phyloP scores from a whole-genome alignment of 2,888 invertebrate species.

The Elysia crispata region DNA sequence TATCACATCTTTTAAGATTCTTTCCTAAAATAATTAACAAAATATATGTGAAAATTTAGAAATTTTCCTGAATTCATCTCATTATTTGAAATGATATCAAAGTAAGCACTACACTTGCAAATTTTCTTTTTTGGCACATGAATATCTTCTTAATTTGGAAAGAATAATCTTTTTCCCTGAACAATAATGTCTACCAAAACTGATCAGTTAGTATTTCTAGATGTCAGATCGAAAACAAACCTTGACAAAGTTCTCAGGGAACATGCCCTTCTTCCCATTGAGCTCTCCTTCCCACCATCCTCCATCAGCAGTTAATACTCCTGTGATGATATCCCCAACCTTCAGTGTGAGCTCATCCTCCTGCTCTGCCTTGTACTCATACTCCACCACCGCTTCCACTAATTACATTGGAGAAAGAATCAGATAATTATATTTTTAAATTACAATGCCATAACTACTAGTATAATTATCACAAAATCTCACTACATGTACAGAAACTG shows the following conservation, averaged over 20 bases:
- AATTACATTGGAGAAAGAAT: not conserved
- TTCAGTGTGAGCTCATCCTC: conserved; percentile 89
- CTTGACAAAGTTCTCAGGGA: conserved; percentile 93
- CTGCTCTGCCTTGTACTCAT: conserved; percentile 86
- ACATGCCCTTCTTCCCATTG: conserved; percentile 89
- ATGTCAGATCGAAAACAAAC: conserved; percentile 53
- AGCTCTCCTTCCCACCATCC: conserved; percentile 96
- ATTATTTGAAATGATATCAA: too few species aligned
- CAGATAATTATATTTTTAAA: conserved; percentile 7
- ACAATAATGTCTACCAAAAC: too few species aligned
- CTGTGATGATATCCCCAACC: conserved; percentile 89
- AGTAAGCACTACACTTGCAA: too few species aligned
- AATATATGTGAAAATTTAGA: too few species aligned
- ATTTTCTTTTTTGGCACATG: too few species aligned
- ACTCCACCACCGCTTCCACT: conserved; percentile 90
- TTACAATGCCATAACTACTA: not conserved
- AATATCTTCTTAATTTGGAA: too few species aligned
- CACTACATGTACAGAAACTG: not conserved
- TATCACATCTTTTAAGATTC: too few species aligned
- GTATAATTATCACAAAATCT: not conserved
- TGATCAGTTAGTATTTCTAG: too few species aligned
- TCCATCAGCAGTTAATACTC: conserved; percentile 86
- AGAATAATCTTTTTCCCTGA: too few species aligned
- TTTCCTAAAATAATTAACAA: too few species aligned
- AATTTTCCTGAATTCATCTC: too few species aligned